Conservation (phyloP, 2,113 vertebrate genomes). For the Phoenicopterus ruber region DNA sequence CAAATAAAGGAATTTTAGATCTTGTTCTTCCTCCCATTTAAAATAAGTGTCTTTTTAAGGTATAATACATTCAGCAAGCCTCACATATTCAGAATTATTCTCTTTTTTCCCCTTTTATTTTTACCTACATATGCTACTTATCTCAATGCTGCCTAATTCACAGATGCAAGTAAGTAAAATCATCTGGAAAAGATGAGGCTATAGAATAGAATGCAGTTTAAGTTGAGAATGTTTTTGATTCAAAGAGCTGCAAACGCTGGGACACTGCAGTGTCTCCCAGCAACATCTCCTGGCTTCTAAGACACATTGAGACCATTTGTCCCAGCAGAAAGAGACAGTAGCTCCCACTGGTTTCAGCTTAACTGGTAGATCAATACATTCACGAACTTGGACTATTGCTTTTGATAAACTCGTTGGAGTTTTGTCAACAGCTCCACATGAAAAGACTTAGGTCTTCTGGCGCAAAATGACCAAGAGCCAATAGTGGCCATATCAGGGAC, state of each 20-base stretch:
- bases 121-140: not conserved
- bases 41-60: not conserved
- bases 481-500: not conserved
- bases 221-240: not conserved
- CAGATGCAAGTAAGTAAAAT: not conserved
- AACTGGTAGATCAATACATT: not conserved
- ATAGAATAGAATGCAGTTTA: not conserved
- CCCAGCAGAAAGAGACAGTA: not conserved
- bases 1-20: not conserved
- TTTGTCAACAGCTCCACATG: not conserved
- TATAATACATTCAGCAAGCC: not conserved
- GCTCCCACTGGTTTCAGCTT: not conserved
- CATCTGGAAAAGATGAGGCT: not conserved
- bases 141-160: not conserved
- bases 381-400: not conserved
- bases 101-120: not conserved
- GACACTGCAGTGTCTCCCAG: not conserved
- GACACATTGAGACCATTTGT: not conserved
- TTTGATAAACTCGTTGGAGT: not conserved
- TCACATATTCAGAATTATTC: not conserved
- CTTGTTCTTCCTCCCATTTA: not conserved
- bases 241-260: not conserved
- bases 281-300: not conserved
- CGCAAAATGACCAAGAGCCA: not conserved
- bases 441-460: not conserved